These are phyloP conservation scores for Apodemus agrarius DNA, from an alignment of 2,797 vertebrate species.

Conservation along the genomic window DNA sequence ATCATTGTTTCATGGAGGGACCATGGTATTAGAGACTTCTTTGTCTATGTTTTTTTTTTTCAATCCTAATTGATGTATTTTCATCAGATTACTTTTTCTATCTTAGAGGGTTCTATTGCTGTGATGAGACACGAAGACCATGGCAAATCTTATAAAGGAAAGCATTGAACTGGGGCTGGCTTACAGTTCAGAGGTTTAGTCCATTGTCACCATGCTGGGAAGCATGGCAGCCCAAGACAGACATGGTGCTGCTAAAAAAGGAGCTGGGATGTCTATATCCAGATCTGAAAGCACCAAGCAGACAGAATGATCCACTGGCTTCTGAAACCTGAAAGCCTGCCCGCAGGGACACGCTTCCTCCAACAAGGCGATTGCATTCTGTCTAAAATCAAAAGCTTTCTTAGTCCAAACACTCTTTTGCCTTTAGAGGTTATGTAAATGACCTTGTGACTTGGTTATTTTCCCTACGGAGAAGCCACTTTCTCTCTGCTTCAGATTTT, in stretches of 20 bases:
- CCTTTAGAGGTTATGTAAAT: not conserved
- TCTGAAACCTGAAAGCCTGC: not conserved
- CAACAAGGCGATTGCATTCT: not conserved
- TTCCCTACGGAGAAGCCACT: not conserved
- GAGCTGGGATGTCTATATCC: not conserved
- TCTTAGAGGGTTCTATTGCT: not conserved
- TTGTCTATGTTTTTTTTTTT: not conserved
- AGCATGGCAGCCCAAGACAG: not conserved
- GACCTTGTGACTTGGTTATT: not conserved
- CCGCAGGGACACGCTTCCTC: not conserved
- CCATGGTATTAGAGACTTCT: not conserved
- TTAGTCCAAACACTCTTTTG: slow-evolving; percentile 17
- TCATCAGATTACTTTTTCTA: not conserved
- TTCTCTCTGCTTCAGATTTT: not conserved
- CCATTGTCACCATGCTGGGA: not conserved
- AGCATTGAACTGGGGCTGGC: not conserved
- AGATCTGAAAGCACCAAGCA: not conserved
- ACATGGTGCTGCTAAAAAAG: not conserved
- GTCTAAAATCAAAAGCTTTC: slow-evolving; percentile 2
- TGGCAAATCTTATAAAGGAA: not conserved
- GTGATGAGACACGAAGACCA: not conserved
- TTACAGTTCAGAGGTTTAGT: not conserved
- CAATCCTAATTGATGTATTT: not conserved
- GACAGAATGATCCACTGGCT: too few relatives aligned
- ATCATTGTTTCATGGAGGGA: not conserved